Base-by-base conservation (phyloP, 2,888 invertebrate species). In the Diachrysia chrysitis region DNA sequence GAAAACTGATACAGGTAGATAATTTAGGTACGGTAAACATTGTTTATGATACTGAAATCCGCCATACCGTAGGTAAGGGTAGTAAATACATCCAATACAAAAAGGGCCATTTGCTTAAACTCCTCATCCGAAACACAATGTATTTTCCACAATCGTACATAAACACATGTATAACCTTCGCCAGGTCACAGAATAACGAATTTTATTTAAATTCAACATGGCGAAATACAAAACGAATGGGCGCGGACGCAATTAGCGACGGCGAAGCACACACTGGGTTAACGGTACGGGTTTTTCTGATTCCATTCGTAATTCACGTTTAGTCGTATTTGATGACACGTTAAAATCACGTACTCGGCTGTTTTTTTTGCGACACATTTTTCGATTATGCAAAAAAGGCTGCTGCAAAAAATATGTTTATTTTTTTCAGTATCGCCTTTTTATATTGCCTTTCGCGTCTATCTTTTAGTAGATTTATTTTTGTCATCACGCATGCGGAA, bases 161-260 rank as follows among this genome's bases (percentile, higher is more conserved):
- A 66, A 62, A 51, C 21, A 46, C 32, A 62, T 59, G 17, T 53
- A 53, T 46, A 55, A 54, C 46, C 42, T 61, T 56, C 19, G 56
- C 48, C 55, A 23, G 66, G 64, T 56, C 62, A 73, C 32, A 54
- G 53, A 69, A 71, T 71, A 69, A 71, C 69, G 60, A 76, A 76
- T 83, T 86, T 83, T 85, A 83, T 85, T 79, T 81, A 78, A 83
- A 82, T 83, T 81, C 72, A 71, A 75, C 71, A 58, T 65, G 56
- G 69, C 29, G 70, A 82, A 86, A 82, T 79, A 78, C 79, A 76
- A 83, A 87, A 83, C 79, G 81, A 85, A 82, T 79, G 82, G 76
- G 77, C 79, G 63, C 68, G 82, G 78, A 78, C 80, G 86, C 82
- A 87, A 87, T 87, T 87, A 87, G 85, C 82, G 70, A 77, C 58